Conservation (phyloP, 2,113 vertebrate genomes). For the Lampris megalopsis region DNA sequence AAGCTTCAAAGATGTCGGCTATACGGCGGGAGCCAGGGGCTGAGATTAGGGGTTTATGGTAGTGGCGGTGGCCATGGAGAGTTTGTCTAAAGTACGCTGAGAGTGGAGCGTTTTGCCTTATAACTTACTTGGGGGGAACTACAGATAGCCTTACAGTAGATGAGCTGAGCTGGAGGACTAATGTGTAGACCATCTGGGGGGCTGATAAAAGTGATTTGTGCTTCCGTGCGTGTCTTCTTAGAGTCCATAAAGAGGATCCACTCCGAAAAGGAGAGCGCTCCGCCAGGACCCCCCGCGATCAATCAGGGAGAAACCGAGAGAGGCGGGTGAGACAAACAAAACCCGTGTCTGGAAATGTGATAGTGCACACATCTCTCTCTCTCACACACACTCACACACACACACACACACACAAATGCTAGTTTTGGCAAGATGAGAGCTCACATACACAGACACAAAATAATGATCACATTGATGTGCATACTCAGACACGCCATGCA, state of each 20-base stretch:
- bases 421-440: background rate
- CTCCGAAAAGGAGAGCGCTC: conserved; percentile 25
- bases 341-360: conserved; percentile 33
- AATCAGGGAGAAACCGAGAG: conserved; percentile 47
- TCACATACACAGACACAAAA: background rate
- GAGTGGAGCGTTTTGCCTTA: conserved; percentile 15
- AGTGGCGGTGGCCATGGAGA: conserved; percentile 45
- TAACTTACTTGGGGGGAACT: conserved; percentile 41
- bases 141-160: conserved; percentile 37
- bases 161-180: conserved; percentile 52
- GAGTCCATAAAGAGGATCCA: conserved; percentile 56
- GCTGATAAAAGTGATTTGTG: conserved; percentile 68
- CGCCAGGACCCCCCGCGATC: conserved; percentile 32
- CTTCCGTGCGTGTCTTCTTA: conserved; percentile 45
- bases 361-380: background rate
- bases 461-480: conserved; percentile 9
- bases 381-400: background rate
- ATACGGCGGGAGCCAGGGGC: conserved; percentile 63
- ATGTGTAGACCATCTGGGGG: conserved; percentile 59
- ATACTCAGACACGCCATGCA: background rate
- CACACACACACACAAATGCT: conserved; percentile 7
- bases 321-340: conserved; percentile 25
- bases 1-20: conserved; percentile 70
- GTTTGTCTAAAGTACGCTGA: conserved; percentile 52
- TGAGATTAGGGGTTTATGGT: conserved; percentile 67